Percentiles rank a stretch among this genome's conserved stretches.
phyloP scores from a whole-genome alignment of 2,888 invertebrate genomes.

The Bombyx huttoni region DNA sequence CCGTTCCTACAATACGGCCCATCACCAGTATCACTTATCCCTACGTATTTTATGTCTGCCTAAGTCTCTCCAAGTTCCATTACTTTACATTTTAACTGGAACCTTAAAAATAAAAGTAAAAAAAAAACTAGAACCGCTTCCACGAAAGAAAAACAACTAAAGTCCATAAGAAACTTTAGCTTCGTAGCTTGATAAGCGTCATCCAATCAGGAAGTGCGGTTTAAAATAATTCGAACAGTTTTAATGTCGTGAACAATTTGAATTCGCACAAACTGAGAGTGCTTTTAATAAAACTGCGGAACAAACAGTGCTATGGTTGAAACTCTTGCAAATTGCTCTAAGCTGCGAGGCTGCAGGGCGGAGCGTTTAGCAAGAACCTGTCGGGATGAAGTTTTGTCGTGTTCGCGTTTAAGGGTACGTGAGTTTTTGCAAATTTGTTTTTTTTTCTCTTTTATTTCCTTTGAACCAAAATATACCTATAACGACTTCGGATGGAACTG shows the following conservation, averaged over 20 bases:
- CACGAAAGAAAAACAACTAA: not conserved
- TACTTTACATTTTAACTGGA: too few relatives aligned
- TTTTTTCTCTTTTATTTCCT: too few relatives aligned
- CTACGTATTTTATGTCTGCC: too few relatives aligned
- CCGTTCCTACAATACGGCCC: too few relatives aligned
- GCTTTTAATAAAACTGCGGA: slow-evolving; percentile 58
- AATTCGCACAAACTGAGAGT: slow-evolving; percentile 35
- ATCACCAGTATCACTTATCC: too few relatives aligned
- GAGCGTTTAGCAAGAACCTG: slow-evolving; percentile 56
- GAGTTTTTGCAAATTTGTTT: too few relatives aligned
- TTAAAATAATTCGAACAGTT: slow-evolving; percentile 15
- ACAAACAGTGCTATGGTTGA: slow-evolving; percentile 47
- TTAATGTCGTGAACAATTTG: slow-evolving; percentile 51
- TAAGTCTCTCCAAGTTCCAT: too few relatives aligned
- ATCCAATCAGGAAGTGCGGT: slow-evolving; percentile 2
- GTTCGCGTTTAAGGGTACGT: slow-evolving; percentile 38
- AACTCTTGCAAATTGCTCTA: slow-evolving; percentile 67
- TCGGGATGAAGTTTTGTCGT: slow-evolving; percentile 47
- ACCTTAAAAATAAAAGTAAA: too few relatives aligned
- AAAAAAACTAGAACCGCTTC: not conserved
- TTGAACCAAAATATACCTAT: too few relatives aligned
- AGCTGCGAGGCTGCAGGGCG: slow-evolving; percentile 55
- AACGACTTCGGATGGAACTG: too few relatives aligned
- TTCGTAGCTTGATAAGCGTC: not conserved
- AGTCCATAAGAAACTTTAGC: not conserved